Conservation (phyloP, 1,140 invertebrate species). For the Lepidurus packardi region DNA sequence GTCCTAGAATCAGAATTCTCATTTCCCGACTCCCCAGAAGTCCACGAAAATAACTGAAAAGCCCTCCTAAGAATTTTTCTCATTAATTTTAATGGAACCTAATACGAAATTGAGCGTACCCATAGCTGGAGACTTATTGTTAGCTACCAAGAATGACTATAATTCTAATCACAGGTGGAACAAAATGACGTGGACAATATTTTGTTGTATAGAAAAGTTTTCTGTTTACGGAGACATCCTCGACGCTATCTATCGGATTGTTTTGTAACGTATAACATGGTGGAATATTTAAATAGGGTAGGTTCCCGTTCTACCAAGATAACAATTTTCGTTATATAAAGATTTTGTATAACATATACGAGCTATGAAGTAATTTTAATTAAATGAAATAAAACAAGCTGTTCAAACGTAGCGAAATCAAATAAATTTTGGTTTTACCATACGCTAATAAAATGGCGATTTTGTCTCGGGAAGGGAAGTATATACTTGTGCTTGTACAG, state of each 20-base stretch:
- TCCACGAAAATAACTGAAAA: slow-evolving; percentile 91
- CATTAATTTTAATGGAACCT: not conserved
- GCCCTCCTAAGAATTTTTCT: slow-evolving; percentile 65
- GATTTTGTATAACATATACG: no score
- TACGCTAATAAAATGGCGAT: no score
- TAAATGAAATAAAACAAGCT: no score
- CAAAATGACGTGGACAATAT: slow-evolving; percentile 19
- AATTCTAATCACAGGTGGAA: slow-evolving; percentile 6
- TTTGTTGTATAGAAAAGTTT: not conserved
- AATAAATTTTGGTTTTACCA: no score
- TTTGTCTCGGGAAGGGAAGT: no score
- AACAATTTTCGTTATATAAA: no score
- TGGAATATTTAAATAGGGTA: no score
- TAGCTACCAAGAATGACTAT: not conserved
- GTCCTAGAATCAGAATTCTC: slow-evolving; percentile 93
- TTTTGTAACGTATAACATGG: no score
- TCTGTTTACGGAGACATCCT: not conserved
- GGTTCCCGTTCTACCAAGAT: no score
- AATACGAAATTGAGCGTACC: not conserved
- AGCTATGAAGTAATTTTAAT: no score
- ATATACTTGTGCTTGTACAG: no score
- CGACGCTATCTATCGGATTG: not conserved
- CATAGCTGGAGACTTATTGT: not conserved
- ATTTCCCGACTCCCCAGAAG: slow-evolving; percentile 91
- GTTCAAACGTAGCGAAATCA: no score